A percentile compares a stretch with the other conserved stretches of the same genome.
Conservation (phyloP, 2,888 invertebrate genomes). For the Uloborus plumipes region DNA sequence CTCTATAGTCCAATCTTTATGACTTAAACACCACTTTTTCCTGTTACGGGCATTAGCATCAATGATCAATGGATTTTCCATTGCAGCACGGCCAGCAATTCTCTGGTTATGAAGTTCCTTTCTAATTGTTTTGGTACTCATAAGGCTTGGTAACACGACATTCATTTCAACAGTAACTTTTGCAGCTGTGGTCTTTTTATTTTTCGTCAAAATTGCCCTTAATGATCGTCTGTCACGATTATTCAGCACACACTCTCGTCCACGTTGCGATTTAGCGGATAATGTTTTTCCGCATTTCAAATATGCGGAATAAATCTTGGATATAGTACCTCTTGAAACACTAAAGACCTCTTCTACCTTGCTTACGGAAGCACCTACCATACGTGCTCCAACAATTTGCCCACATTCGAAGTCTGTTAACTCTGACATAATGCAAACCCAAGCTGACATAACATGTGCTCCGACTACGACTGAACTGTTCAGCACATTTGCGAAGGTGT, state of each 20-base stretch:
- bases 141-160: constrained; percentile 10
- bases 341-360: too few species aligned
- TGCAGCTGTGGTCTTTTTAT: constrained; percentile 18
- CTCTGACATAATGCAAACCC: too few species aligned
- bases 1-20: too few species aligned
- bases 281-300: constrained; percentile 20
- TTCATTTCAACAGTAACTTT: constrained; percentile 22
- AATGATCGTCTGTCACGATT: constrained; percentile 19
- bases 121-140: constrained; percentile 27
- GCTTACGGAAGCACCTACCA: too few species aligned
- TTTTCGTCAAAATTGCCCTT: constrained; percentile 5
- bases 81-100: constrained; percentile 28
- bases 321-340: too few species aligned
- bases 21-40: not conserved
- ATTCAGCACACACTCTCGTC: constrained; percentile 41
- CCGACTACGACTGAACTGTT: too few species aligned
- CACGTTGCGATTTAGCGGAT: constrained; percentile 23
- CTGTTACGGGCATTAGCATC: constrained; percentile 3
- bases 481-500: too few species aligned
- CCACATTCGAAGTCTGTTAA: too few species aligned
- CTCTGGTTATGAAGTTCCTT: too few species aligned
- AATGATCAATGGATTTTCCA: constrained; percentile 19
- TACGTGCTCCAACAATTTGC: too few species aligned
- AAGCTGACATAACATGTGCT: too few species aligned
- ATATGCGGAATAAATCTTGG: constrained; percentile 20